Evolutionary conservation across 2,888 invertebrate species (phyloP).

Genomic region (Drosophila infuscata): DNA sequence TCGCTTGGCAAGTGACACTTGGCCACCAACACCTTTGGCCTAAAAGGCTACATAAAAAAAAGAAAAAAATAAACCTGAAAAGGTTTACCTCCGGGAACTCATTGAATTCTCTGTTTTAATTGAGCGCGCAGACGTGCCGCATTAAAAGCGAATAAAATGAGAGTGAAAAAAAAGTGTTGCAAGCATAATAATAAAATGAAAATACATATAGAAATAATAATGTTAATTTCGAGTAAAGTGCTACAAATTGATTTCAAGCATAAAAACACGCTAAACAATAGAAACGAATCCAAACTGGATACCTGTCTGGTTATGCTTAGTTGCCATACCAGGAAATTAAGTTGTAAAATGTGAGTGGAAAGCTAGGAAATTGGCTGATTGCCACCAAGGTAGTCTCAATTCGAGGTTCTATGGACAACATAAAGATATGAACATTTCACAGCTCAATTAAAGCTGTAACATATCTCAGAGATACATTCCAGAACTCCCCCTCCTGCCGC

Average conservation of each 20-base stretch:
- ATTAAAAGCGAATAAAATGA: constrained; percentile 51
- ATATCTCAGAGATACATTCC: constrained; percentile 12
- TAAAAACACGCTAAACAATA: constrained; percentile 43
- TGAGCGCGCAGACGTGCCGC: constrained; percentile 68
- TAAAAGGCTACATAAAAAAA: constrained; percentile 15
- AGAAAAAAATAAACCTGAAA: background rate
- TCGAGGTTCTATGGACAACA: background rate
- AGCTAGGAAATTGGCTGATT: constrained; percentile 1
- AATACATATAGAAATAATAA: constrained; percentile 54
- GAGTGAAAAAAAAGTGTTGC: constrained; percentile 46
- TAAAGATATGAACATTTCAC: constrained; percentile 42
- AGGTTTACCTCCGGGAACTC: constrained; percentile 47
- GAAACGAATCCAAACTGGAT: background rate
- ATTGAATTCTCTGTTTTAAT: constrained; percentile 62
- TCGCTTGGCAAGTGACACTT: constrained; percentile 81
- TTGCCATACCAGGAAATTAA: constrained; percentile 31
- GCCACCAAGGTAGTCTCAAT: constrained; percentile 43
- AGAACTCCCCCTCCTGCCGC: background rate
- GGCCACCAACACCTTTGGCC: constrained; percentile 47
- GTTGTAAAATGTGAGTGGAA: constrained; percentile 33
- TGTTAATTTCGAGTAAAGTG: constrained; percentile 72
- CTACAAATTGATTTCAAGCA: constrained; percentile 77
- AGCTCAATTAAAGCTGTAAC: constrained; percentile 39
- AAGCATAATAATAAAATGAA: constrained; percentile 51
- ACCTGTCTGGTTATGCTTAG: background rate